Percentiles rank a stretch among this genome's conserved stretches.
Conservation (phyloP, 2,113 vertebrate species). For the Rana temporaria region DNA sequence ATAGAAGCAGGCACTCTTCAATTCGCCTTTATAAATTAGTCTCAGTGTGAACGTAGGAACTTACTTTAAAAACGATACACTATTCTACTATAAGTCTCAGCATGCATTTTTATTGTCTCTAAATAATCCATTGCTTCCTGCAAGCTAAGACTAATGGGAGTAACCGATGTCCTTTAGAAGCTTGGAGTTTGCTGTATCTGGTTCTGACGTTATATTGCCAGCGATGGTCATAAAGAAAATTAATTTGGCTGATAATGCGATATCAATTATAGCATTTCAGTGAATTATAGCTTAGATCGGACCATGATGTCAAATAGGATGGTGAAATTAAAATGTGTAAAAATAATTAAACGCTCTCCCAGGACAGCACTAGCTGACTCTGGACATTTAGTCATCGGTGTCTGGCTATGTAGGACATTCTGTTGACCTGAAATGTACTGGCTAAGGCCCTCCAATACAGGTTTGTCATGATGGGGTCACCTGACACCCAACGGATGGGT, state of each 20-base stretch:
- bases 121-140: too few relatives aligned
- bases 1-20: too few relatives aligned
- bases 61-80: too few relatives aligned
- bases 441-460: not conserved
- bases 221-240: constrained; percentile 2
- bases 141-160: not conserved
- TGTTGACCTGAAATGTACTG: not conserved
- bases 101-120: too few relatives aligned
- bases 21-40: too few relatives aligned
- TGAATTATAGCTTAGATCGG: not conserved
- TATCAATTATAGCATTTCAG: constrained; percentile 2
- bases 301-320: not conserved
- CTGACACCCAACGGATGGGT: too few relatives aligned
- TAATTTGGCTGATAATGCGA: not conserved
- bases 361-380: not conserved
- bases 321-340: not conserved
- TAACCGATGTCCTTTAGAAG: not conserved
- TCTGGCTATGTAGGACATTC: not conserved
- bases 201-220: not conserved
- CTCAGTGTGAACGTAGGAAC: too few relatives aligned
- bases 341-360: not conserved
- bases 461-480: too few relatives aligned
- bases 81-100: too few relatives aligned
- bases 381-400: not conserved
- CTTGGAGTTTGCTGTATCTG: not conserved